Evolutionary conservation across 1,140 invertebrate genomes (phyloP), one percentile per base, ranked within the genome.

Genomic region (Carposina sasakii): DNA sequence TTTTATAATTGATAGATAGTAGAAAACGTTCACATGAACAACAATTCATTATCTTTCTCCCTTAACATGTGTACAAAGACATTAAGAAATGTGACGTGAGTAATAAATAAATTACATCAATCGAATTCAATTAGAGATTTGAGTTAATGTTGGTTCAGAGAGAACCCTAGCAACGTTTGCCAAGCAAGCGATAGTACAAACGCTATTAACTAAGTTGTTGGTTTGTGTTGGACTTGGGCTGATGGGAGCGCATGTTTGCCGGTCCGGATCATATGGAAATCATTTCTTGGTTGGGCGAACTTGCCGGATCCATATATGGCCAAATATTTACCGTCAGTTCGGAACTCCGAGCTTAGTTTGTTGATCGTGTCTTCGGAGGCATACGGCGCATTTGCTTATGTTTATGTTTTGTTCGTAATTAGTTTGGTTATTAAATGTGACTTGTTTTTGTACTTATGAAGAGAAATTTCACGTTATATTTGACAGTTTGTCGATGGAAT

Each of bases 151-250:
- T n/a, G n/a, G n/a, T n/a, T n/a, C 48, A 55, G 51, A 48, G 43
- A 37, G 16, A 50, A 55, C 23, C 43, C 43, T 16, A 21, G 37
- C 34, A 33, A 60, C 51, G 54, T 68, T 66, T 66, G 63, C 56
- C 51, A 54, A 52, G 43, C 34, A 33, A 47, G 47, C 52, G 60
- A 68, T 66, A 53, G 58, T 60, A 60, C 61, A 71, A 75, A 68
- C 62, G 64, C 71, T 76, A 79, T 79, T 79, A 79, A 71, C 69
- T 66, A 75, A 79, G 67, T 78, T 71, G 55, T 56, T 57, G 60
- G 71, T 74, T 76, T 69, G 61, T 71, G 63, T 76, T 70, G 67
- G 62, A 75, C 65, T 79, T 79, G 73, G 72, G 76, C 71, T 70
- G 71, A 73, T 71, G 68, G 67, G 60, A 58, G 54, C 13, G 33